Base-by-base conservation (phyloP, 2,888 invertebrate species). In the Drosophila longiperda region DNA sequence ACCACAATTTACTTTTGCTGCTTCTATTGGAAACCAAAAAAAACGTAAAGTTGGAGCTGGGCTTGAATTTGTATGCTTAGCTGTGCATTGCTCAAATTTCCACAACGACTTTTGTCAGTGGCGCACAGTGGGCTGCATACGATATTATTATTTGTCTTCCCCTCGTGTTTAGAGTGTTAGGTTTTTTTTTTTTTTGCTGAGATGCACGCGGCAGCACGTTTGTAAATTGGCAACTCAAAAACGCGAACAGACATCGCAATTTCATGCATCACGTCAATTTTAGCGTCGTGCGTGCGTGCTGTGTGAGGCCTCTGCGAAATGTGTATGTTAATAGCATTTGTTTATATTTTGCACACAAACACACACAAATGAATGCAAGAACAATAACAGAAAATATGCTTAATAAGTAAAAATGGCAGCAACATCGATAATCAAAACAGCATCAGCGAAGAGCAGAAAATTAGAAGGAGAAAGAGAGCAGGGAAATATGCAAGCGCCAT, bases 91-190 rank as follows among this genome's bases (percentile, higher is more conserved):
- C 90, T 85, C 86, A 85, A 89, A 85, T 89, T 87, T 89, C 75
- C 78, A 80, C 84, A 87, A 89, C 85, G 84, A 23, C 45, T 20
- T 73, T 73, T 85, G 84, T 85, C 90, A 85, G 87, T 61, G 66
- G 54, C 57, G 88, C 82, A 87, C 90, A 85, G 82, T 85, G 85
- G 86, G 73, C 70, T 87, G 85, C 86, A 89, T 89, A 85, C 86
- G 40, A 79, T 89, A 78, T 87, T 36, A 38, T 23, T 38, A 38
- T 42, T 32, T 26, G 49, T 76, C 64, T 80, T 66, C 59, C 34
- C 40, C 61, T 17, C 7, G 5, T 23, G 54, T 11, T 34, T 42
- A 42, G 82, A 80, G 82, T 85, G 90, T 26, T 26, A 26, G 26
- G 1, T 87, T 89, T 87, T 75, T 42, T n/a, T 11, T 84, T 84